Evolutionary conservation across 2,797 vertebrate species (phyloP), one percentile per base, ranked within the genome.

Genomic region (Mus spretus): DNA sequence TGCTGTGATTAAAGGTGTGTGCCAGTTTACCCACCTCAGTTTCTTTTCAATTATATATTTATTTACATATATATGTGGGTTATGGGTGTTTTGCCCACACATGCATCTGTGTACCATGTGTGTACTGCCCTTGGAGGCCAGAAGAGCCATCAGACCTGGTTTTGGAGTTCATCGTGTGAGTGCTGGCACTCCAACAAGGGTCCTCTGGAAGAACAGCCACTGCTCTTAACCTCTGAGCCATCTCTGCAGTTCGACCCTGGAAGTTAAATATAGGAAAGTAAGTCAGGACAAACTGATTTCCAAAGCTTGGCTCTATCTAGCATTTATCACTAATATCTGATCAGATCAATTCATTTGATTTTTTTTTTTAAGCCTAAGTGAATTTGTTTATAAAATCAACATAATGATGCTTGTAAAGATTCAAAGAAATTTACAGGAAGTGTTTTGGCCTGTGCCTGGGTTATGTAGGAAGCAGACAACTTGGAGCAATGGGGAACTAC

Each of bases 331-430:
- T 85, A 50, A n/a, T 72, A 84, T 47, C 89, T 92, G 70, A 53
- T 47, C 26, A 94, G 70, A 72, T 95, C 40, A 90, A 82, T 31
- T 89, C 65, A 40, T 93, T 78, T 70, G 15, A 44, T 79, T 90
- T 91, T 72, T 28, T 85, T 93, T 65, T 40, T 72, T 75, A 83
- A 86, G 47, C 53, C 70, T 93, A 55, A 89, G 24, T 85, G 59
- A 72, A 26, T 82, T 67, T 57, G 34, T 92, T 95, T 94, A 7
- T 94, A 79, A 96, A 91, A 90, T 80, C 82, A 78, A 83, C 17
- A 50, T 91, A 74, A 37, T 67, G 61, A 50, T 4, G 12, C 83
- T 67, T 87, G 47, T 55, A 19, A 70, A 78, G 67, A 85, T 44
- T 87, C 85, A 84, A 91, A 67, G 95, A 90, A 88, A 85, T 75